Evolutionary conservation across 1,140 invertebrate genomes (phyloP), one percentile per base, ranked within the genome.

Genomic region (Acyrthosiphon pisum): DNA sequence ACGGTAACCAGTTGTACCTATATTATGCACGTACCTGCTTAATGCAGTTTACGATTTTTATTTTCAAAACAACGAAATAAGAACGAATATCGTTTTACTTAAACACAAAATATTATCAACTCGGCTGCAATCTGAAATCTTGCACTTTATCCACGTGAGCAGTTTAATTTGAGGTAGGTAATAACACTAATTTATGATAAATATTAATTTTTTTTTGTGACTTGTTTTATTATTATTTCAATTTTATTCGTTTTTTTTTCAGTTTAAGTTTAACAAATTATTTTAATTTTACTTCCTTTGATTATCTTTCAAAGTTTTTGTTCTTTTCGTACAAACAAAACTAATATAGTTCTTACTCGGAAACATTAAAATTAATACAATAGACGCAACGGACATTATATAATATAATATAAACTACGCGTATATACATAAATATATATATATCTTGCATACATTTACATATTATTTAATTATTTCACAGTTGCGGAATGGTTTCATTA

Each of bases 241-340:
- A 23, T 23, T 37, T 84, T 20, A 37, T 83, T 37, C 7, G 6
- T 37, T 9, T 37, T 30, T 26, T 84, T 83, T 23, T 22, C 22
- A 11, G 23, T 41, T 44, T 84, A 44, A 44, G 41, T 84, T 84
- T 14, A 84, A 84, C 6, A 83, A 9, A 23, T 6, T 18, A n/a
- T 76, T 76, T n/a, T 76, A 35, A 76, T 84, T 84, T 22, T 84
- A 41, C 41, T 84, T 84, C 41, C 83, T 44, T 84, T 84, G 83
- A 84, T 26, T 84, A 41, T 44, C 23, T 44, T 14, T 11, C 23
- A 26, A 84, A 84, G 6, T 37, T 84, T 41, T 76, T 76, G 60
- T 84, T 37, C 23, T 84, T 84, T 41, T 26, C 9, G 37, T 7
- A 30, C 83, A 84, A 84, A 44, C 23, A 84, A 84, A 44, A 41